phyloP scores from a whole-genome alignment of 2,113 vertebrate species.

The Bucco capensis region DNA sequence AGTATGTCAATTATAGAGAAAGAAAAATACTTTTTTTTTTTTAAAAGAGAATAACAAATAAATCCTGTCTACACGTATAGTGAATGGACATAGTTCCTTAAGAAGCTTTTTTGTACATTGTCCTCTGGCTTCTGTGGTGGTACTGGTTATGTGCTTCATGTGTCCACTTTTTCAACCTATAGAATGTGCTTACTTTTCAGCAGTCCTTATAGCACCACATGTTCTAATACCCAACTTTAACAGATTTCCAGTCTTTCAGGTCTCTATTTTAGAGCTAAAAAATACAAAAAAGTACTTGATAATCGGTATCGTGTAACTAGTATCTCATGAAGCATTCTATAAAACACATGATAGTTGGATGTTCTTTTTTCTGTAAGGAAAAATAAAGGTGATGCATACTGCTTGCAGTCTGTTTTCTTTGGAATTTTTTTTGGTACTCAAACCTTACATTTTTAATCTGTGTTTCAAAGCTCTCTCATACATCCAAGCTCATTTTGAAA shows the following conservation, averaged over 20 bases:
- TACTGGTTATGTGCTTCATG: neutral
- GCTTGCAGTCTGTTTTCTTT: neutral
- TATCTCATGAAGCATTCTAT: neutral
- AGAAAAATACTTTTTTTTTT: neutral
- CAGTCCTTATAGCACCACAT: neutral
- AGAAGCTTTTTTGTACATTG: neutral
- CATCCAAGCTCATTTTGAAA: neutral
- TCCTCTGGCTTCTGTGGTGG: neutral
- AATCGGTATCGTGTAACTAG: neutral
- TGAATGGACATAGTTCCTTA: neutral
- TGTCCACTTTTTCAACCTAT: fast-evolving
- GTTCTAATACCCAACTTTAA: neutral
- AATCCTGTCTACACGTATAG: neutral
- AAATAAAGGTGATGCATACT: neutral
- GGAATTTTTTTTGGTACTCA: neutral
- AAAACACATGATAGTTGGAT: neutral
- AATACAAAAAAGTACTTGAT: neutral
- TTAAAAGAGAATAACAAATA: neutral
- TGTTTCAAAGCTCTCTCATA: neutral
- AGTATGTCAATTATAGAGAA: neutral
- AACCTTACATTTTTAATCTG: neutral
- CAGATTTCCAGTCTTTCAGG: neutral
- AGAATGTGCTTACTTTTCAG: neutral
- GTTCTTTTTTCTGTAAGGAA: neutral
- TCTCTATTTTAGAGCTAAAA: neutral